Conservation (phyloP, 2,888 invertebrate species). For the Onthophagus sagittarius region DNA sequence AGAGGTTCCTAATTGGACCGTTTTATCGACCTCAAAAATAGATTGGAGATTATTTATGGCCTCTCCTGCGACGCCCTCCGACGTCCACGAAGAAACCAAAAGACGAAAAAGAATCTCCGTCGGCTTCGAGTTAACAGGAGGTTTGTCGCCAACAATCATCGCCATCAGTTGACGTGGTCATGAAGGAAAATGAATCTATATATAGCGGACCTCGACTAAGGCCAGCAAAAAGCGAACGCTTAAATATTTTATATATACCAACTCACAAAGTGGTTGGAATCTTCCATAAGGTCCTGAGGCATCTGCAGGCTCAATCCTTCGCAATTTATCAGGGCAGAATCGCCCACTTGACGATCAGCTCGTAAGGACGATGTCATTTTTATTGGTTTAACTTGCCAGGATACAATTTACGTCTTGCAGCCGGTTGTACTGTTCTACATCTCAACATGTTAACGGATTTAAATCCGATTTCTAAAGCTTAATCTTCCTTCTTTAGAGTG, state of each 20-base stretch:
- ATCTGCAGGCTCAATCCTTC: neutral
- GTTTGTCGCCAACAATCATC: neutral
- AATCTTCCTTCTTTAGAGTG: no score
- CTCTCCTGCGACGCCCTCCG: neutral
- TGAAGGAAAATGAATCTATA: neutral
- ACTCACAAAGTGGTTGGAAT: neutral
- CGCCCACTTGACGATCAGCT: neutral
- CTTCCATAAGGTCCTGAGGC: neutral
- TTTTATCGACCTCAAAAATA: neutral
- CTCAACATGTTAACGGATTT: neutral
- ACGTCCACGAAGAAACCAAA: neutral
- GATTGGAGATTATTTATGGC: neutral
- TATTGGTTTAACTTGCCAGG: neutral
- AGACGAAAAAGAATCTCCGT: neutral
- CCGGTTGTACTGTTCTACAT: neutral
- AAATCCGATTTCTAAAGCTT: neutral
- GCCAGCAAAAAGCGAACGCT: neutral
- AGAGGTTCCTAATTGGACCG: neutral
- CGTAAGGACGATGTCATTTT: neutral
- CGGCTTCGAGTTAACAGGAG: neutral
- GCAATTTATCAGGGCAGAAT: neutral
- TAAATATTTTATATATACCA: neutral
- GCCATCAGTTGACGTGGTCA: neutral
- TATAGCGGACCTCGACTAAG: neutral
- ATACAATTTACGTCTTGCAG: neutral